Conservation (phyloP, 2,888 invertebrate genomes). For the Ametastegia equiseti region DNA sequence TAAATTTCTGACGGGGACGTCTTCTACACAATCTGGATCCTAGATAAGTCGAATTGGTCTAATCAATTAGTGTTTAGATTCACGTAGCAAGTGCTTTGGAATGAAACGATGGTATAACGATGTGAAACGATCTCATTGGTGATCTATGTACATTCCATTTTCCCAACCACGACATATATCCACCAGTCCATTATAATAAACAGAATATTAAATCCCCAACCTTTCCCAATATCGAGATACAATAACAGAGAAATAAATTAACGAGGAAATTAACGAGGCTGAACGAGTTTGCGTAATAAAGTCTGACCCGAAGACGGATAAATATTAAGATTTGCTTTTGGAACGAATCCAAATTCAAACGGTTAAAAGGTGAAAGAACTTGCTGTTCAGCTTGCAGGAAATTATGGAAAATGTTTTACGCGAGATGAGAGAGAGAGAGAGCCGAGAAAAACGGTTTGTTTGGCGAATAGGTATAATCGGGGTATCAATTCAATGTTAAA, state of each 20-base stretch:
- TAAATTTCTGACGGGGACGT: too few relatives aligned
- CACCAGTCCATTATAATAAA: too few relatives aligned
- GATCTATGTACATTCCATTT: too few relatives aligned
- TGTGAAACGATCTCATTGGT: too few relatives aligned
- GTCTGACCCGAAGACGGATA: background rate
- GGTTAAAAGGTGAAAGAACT: background rate
- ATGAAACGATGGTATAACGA: too few relatives aligned
- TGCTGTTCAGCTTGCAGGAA: background rate
- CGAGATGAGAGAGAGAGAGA: too few relatives aligned
- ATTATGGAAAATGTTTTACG: conserved; percentile 16
- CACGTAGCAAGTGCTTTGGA: too few relatives aligned
- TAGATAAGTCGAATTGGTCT: too few relatives aligned
- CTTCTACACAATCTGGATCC: too few relatives aligned
- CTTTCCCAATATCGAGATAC: conserved; percentile 18
- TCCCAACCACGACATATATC: too few relatives aligned
- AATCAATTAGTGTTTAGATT: too few relatives aligned
- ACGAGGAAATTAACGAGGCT: background rate
- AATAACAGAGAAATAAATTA: conserved; percentile 41
- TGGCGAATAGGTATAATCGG: background rate
- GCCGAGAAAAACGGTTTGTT: background rate
- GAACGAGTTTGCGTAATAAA: background rate
- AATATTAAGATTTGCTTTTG: background rate
- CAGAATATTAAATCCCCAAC: too few relatives aligned
- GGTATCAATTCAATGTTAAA: background rate
- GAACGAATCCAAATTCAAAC: background rate